Base-by-base conservation (phyloP, 1,140 invertebrate species). In the Euura saliciscinereae region DNA sequence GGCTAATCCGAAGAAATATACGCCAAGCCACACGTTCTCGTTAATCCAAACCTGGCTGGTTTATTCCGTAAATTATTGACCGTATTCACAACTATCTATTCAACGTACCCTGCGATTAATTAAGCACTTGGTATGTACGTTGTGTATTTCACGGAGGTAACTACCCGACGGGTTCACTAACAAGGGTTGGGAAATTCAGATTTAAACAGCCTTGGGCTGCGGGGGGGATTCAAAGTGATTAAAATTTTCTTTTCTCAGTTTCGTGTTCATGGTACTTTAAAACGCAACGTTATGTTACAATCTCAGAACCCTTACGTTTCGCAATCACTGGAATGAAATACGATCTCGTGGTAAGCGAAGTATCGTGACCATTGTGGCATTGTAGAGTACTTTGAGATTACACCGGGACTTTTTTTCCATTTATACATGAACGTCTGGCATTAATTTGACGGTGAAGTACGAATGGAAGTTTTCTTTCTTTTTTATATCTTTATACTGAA, bases 241-340 rank as follows among this genome's bases (percentile, higher is more conserved):
- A 28, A 28, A 28, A 28, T 28, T 28, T 28, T 10, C 10, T 64
- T 64, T 64, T 64, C 59, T 64, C 10, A 10, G 59, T 64, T 10
- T 10, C 70, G 45, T 68, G 69, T 45, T 80, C 69, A 79, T 73
- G 71, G 42, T 10, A 70, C 64, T 65, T 67, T 67, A 70, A 76
- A 74, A 79, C 75, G 76, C 78, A 69, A 80, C 28, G 28, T 28
- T 1, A 28, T 69, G 42, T 51, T 73, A 78, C 71, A 76, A 77
- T 73, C 72, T 46, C 46, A 74, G 65, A 76, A 77, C 59, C 78
- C 75, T 71, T 59, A 66, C 73, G 65, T 75, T 64, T 73, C 71
- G 44, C 76, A 78, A 80, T 79, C 77, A 75, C 69, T 11, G 43
- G 65, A 59, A 75, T 81, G 77, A 79, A 80, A 79, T 78, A 78